Conservation (phyloP, 2,797 vertebrate species). For the Pampus argenteus region DNA sequence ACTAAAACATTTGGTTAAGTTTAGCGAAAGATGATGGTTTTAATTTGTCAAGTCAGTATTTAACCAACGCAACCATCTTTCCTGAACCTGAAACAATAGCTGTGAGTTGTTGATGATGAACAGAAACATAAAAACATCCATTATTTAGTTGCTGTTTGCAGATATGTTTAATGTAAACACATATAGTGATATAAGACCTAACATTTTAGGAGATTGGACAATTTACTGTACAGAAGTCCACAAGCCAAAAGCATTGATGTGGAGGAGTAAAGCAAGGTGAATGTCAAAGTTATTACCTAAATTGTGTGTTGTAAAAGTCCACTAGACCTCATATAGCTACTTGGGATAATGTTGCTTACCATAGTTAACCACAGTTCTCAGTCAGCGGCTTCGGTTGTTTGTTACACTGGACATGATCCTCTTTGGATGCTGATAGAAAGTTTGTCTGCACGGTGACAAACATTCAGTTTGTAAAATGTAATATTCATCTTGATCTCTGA, state of each 20-base stretch:
- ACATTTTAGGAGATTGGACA: background rate
- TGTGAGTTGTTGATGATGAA: no score
- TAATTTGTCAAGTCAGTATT: no score
- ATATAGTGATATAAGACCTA: no score
- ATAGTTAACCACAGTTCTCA: background rate
- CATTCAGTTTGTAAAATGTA: no score
- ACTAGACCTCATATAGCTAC: background rate
- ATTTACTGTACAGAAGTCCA: background rate
- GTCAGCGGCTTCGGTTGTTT: background rate
- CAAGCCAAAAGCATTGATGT: constrained; percentile 6
- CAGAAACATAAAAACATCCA: no score
- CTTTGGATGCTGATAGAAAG: no score
- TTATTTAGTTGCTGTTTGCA: background rate
- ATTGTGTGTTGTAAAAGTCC: background rate
- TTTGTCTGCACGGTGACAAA: background rate
- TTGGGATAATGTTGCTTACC: no score
- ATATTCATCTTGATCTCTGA: no score
- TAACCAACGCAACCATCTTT: no score
- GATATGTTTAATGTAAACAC: background rate
- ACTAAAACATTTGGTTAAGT: no score
- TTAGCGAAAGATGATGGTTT: no score
- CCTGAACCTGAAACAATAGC: no score
- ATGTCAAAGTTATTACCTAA: background rate
- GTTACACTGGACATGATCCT: background rate
- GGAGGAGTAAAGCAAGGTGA: constrained; percentile 34